Conservation (phyloP, 2,797 vertebrate species). For the Lycodopsis pacificus region DNA sequence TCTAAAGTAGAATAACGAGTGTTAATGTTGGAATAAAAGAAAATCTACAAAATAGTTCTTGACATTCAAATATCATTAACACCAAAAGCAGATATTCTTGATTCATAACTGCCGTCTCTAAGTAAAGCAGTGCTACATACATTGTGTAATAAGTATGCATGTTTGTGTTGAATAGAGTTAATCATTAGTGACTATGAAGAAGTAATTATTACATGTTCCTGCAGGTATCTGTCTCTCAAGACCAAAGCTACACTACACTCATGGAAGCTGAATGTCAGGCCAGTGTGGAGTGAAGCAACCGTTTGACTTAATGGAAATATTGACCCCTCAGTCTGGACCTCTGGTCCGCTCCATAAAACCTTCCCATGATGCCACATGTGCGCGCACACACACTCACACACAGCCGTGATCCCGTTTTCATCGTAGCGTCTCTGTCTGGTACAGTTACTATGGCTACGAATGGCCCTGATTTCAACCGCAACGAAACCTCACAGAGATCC, state of each 20-base stretch:
- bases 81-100: not conserved
- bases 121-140: not conserved
- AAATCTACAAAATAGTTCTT: not conserved
- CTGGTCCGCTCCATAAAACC: slow-evolving; percentile 69
- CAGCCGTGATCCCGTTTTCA: slow-evolving; percentile 47
- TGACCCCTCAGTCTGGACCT: slow-evolving; percentile 65
- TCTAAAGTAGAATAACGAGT: not conserved
- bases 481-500: slow-evolving; percentile 35
- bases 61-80: not conserved
- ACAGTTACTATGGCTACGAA: slow-evolving; percentile 56
- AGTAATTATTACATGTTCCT: not conserved
- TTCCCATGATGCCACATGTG: slow-evolving; percentile 64
- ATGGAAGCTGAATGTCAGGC: slow-evolving; percentile 43
- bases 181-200: not conserved
- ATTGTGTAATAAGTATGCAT: not conserved
- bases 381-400: slow-evolving; percentile 25
- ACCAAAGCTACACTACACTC: slow-evolving; percentile 38
- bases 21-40: not conserved
- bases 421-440: slow-evolving; percentile 58
- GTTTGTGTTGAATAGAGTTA: not conserved
- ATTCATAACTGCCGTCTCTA: not conserved
- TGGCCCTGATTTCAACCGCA: slow-evolving; percentile 58
- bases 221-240: slow-evolving; percentile 23
- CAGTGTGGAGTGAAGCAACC: slow-evolving; percentile 52
- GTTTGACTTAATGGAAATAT: slow-evolving; percentile 76